Conservation (phyloP, 2,797 vertebrate species). For the Furcifer pardalis region DNA sequence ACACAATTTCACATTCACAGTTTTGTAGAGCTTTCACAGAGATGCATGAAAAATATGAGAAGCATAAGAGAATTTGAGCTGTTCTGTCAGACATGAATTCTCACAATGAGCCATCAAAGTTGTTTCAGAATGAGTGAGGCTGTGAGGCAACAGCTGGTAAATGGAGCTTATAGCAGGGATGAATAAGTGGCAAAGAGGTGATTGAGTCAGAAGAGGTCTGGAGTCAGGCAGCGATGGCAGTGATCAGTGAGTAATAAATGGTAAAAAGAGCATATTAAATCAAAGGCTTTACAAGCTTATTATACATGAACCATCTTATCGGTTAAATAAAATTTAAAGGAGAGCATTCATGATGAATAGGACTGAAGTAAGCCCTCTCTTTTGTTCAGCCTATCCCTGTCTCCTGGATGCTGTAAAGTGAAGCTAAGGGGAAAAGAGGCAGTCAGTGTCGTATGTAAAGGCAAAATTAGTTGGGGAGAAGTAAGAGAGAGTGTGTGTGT, state of each 20-base stretch:
- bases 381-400: too few species aligned
- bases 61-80: background rate
- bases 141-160: background rate
- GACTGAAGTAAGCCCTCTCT: too few species aligned
- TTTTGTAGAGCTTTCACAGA: background rate
- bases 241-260: background rate
- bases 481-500: too few species aligned
- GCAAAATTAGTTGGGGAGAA: too few species aligned
- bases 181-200: background rate
- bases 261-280: background rate
- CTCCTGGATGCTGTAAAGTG: too few species aligned
- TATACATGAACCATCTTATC: background rate
- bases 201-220: background rate
- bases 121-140: background rate
- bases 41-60: background rate
- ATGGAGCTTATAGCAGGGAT: background rate
- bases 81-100: background rate
- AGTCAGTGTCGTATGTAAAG: too few species aligned
- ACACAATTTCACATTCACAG: background rate
- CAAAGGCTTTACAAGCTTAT: background rate
- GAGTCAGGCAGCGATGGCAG: background rate
- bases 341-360: too few species aligned
- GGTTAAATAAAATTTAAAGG: too few species aligned
- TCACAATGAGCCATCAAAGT: background rate
- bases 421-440: too few species aligned